phyloP scores from a whole-genome alignment of 2,888 invertebrate species.

The Vesta saturnalis region DNA sequence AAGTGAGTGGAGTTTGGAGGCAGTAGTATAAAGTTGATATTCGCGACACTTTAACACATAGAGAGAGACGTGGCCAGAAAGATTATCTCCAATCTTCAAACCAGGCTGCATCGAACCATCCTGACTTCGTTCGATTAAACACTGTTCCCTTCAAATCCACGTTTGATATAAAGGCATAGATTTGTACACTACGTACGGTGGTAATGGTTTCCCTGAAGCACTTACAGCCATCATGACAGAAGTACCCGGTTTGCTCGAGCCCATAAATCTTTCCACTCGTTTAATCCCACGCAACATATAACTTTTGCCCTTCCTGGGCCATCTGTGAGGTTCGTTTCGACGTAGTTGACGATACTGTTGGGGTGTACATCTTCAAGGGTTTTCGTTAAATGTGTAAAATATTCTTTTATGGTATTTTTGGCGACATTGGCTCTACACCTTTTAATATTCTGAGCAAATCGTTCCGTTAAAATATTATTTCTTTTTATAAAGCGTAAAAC shows the following conservation, averaged over 20 bases:
- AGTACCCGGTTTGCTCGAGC: neutral
- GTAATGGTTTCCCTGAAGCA: no score
- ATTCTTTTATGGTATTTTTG: no score
- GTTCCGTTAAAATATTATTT: no score
- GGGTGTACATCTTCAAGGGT: no score
- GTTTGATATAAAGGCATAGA: no score
- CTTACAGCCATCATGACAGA: neutral
- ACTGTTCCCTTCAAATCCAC: slow-evolving; percentile 11
- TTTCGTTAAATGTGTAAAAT: neutral
- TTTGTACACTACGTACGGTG: no score
- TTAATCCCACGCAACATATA: neutral
- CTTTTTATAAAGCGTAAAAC: no score
- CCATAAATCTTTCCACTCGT: neutral
- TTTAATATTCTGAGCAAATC: no score
- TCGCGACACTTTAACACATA: neutral
- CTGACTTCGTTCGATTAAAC: neutral
- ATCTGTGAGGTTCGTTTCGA: neutral
- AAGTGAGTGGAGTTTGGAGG: neutral
- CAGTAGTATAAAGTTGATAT: neutral
- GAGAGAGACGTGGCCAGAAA: neutral
- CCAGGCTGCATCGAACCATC: slow-evolving; percentile 3
- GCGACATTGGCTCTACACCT: no score
- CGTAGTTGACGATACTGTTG: no score
- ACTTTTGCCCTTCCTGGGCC: neutral
- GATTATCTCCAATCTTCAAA: slow-evolving; percentile 7